These are phyloP conservation scores for Stichopus horrens DNA, from an alignment of 53 echinoderm and acorn worm genomes.

Conservation along the genomic window DNA sequence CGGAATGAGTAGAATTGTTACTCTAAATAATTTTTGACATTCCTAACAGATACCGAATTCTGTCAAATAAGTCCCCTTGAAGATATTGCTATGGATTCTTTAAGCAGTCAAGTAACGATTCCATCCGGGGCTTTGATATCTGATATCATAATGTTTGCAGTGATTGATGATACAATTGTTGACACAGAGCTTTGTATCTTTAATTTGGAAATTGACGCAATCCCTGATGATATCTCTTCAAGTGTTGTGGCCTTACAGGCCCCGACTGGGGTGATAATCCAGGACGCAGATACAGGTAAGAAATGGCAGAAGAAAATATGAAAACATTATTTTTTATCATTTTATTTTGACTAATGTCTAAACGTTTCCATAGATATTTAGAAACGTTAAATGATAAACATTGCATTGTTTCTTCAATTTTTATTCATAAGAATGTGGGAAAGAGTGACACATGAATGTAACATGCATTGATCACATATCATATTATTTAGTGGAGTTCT, in stretches of 20 bases:
- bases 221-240: background rate
- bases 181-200: background rate
- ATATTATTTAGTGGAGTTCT: background rate
- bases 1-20: too few species aligned
- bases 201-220: background rate
- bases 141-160: background rate
- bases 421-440: too few species aligned
- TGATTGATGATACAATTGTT: background rate
- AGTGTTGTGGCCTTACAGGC: background rate
- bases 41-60: background rate
- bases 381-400: background rate
- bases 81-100: background rate
- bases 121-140: background rate
- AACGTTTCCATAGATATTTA: background rate
- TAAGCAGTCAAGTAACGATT: background rate
- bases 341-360: background rate
- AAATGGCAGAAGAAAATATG: background rate
- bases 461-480: background rate
- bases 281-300: background rate
- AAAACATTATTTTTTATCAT: background rate
- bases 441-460: background rate
- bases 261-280: background rate
- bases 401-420: too few species aligned
- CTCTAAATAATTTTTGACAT: too few species aligned
- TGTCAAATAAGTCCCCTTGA: background rate